Base-by-base conservation (phyloP, 2,113 vertebrate genomes). In the Prionailurus viverrinus region DNA sequence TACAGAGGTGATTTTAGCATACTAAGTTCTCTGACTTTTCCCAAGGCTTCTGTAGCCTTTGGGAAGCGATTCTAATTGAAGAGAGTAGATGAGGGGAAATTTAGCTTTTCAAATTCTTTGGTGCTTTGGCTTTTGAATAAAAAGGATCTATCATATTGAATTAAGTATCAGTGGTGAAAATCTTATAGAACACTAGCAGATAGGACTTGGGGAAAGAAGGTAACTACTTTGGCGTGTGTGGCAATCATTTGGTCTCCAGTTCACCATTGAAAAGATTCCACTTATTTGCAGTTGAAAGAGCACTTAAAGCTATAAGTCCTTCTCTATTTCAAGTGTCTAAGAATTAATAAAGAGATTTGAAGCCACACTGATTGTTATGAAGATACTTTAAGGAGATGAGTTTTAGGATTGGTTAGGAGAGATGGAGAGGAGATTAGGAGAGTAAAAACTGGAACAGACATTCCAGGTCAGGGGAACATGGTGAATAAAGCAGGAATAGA, bases 11-110 rank as follows among this genome's bases (percentile, higher is more conserved):
- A 88, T 93, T 79, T 95, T 31, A 80, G 45, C 81, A 91, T 79
- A 82, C 39, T 33, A 73, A 96, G n/a, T 96, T 91, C 79, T 79
- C 55, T 96, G 94, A 97, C 92, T 91, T 97, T 95, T 96, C 85
- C 51, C 85, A 97, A 97, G 95, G 76, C 85, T 89, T 95, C 95
- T 89, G 29, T 65, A 95, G 53, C 29, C 79, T 91, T 48, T 63
- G 45, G 36, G 89, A 93, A 94, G 66, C 66, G 36, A 25, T 91
- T 94, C 58, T 89, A 96, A 97, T 79, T 89, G 87, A 85, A 29
- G 79, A 93, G 55, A 82, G 48, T 80, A 3, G 7, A n/a, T 87
- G 10, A 13, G 11, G 45, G 53, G 4, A 76, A 71, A 93, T 68
- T 65, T 81, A 85, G 48, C 31, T 61, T 92, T 93, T 81, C 31